A percentile compares a stretch with the other conserved stretches of the same genome.
Conservation (phyloP, 2,888 invertebrate species). For the Ormyrus rosae region DNA sequence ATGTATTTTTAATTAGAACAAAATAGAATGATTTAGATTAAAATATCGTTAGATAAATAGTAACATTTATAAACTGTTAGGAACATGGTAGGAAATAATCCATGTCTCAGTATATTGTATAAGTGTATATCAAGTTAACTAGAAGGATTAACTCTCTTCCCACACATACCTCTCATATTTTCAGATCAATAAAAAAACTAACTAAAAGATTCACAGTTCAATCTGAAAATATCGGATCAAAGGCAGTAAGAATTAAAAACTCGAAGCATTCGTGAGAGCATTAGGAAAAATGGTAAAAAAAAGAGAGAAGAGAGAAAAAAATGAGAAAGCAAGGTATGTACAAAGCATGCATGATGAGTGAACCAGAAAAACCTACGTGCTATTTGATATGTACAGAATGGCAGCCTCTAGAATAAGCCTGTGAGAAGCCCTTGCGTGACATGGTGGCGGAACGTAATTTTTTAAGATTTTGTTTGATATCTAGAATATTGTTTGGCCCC, state of each 20-base stretch:
- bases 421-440: conserved; percentile 66
- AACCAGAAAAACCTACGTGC: conserved; percentile 72
- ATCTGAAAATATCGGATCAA: conserved; percentile 12
- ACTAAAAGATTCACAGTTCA: background rate
- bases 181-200: background rate
- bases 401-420: conserved; percentile 70
- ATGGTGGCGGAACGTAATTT: conserved; percentile 47
- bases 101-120: no score
- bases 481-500: conserved; percentile 39
- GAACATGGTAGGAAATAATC: no score
- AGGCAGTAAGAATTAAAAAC: conserved; percentile 8
- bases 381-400: conserved; percentile 67
- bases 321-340: background rate
- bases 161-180: conserved; percentile 2
- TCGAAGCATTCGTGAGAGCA: background rate
- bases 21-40: no score
- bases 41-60: no score
- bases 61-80: no score
- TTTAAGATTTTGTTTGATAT: background rate
- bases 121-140: background rate
- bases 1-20: no score
- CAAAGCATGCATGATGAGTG: conserved; percentile 57
- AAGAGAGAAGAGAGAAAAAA: background rate
- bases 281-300: background rate
- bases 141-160: conserved; percentile 45